Conservation (phyloP, 2,797 vertebrate genomes). For the Chiloscyllium punctatum region DNA sequence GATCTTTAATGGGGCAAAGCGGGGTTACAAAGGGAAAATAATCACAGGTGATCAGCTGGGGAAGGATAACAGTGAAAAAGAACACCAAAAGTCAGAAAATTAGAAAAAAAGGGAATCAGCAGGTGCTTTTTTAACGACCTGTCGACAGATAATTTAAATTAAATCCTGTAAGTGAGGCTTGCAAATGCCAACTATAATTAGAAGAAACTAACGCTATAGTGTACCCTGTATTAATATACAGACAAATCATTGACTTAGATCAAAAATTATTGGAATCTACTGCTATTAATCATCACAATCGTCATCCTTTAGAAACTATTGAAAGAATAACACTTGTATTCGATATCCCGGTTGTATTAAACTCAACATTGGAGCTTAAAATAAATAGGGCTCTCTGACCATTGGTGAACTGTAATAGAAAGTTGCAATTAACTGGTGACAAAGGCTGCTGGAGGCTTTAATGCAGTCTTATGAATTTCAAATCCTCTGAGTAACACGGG, state of each 20-base stretch:
- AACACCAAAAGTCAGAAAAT: constrained; percentile 30
- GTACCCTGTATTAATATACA: no score
- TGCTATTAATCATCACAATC: neutral
- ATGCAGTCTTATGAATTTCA: neutral
- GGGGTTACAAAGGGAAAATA: neutral
- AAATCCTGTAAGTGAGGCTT: neutral
- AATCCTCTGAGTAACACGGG: neutral
- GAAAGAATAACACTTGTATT: neutral
- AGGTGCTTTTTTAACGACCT: constrained; percentile 12
- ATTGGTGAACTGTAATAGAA: neutral
- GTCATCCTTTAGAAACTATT: neutral
- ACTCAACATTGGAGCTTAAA: neutral
- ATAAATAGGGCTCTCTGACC: neutral
- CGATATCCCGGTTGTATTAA: neutral
- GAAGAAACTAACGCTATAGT: neutral
- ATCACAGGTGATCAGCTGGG: constrained; percentile 15
- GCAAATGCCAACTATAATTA: neutral
- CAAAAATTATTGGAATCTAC: neutral
- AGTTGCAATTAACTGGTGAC: neutral
- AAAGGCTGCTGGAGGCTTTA: neutral
- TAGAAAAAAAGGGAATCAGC: neutral
- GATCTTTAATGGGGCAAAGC: neutral
- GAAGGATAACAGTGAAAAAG: neutral
- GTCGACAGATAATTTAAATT: neutral
- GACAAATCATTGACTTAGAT: no score